phyloP scores from a whole-genome alignment of 30 jellyfish, hydroid and myxozoan genomes.

The Pseudorhiza aurosa region DNA sequence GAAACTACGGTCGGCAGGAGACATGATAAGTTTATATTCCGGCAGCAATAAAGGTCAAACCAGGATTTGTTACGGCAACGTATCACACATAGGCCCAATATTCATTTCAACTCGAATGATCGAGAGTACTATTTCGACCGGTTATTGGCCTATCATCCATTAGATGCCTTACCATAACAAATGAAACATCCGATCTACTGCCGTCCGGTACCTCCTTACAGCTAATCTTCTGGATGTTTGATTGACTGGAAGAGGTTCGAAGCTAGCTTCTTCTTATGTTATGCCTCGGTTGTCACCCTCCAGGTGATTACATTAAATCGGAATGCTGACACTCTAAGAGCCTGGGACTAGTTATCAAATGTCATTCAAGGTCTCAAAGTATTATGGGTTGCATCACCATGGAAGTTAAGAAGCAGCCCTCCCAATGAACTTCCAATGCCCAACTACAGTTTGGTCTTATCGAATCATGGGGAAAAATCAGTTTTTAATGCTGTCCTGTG shows the following conservation, averaged over 20 bases:
- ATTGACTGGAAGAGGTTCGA: too few species aligned
- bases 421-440: too few species aligned
- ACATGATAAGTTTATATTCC: constrained; percentile 66
- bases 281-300: constrained; percentile 48
- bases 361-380: constrained; percentile 48
- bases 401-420: constrained; percentile 34
- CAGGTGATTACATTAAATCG: constrained; percentile 70
- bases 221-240: too few species aligned
- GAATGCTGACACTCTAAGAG: constrained; percentile 62
- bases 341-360: constrained; percentile 50
- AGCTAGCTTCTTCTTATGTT: too few species aligned
- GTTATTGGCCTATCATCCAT: not conserved
- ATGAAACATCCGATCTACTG: too few species aligned
- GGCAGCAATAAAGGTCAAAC: constrained; percentile 68
- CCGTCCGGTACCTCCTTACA: too few species aligned
- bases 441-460: too few species aligned
- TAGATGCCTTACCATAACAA: not conserved
- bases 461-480: too few species aligned
- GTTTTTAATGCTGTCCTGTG: too few species aligned
- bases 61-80: constrained; percentile 59
- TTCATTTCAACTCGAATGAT: not conserved
- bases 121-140: not conserved
- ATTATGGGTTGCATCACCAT: constrained; percentile 14
- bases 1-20: constrained; percentile 55
- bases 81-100: constrained; percentile 23